These are phyloP conservation scores for Chaitophorus viminalis DNA, from an alignment of 2,888 invertebrate species.

Conservation along the genomic window DNA sequence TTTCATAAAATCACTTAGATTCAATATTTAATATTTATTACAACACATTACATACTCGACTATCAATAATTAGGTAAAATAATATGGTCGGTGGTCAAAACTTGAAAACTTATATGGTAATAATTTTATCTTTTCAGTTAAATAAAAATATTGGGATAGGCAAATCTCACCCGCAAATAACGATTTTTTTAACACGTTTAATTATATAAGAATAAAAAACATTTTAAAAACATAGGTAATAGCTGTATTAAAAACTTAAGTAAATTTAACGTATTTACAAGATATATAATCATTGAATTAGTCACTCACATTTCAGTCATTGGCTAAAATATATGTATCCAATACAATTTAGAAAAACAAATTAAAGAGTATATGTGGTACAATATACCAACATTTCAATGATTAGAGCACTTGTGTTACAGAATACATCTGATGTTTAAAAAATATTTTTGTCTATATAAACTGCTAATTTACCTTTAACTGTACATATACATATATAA, in stretches of 20 bases:
- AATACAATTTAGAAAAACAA: constrained; percentile 33
- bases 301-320: constrained; percentile 37
- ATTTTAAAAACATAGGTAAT: constrained; percentile 13
- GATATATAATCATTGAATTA: constrained; percentile 18
- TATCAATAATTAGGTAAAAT: background rate
- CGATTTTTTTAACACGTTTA: constrained; percentile 8
- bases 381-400: constrained; percentile 37
- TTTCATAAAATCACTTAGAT: background rate
- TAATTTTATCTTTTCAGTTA: background rate
- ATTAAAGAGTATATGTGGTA: constrained; percentile 34
- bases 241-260: constrained; percentile 33
- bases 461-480: constrained; percentile 55
- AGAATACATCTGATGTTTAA: constrained; percentile 46
- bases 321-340: constrained; percentile 9
- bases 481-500: constrained; percentile 47
- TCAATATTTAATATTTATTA: constrained; percentile 21
- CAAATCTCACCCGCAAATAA: background rate
- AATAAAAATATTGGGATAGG: background rate
- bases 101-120: background rate
- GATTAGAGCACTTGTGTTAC: constrained; percentile 37
- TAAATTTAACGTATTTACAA: constrained; percentile 46
- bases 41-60: constrained; percentile 6
- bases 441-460: constrained; percentile 37
- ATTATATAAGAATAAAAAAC: constrained; percentile 36
- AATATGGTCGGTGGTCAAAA: background rate